Conservation (phyloP, 2,113 vertebrate genomes). For the Elaphurus davidianus region DNA sequence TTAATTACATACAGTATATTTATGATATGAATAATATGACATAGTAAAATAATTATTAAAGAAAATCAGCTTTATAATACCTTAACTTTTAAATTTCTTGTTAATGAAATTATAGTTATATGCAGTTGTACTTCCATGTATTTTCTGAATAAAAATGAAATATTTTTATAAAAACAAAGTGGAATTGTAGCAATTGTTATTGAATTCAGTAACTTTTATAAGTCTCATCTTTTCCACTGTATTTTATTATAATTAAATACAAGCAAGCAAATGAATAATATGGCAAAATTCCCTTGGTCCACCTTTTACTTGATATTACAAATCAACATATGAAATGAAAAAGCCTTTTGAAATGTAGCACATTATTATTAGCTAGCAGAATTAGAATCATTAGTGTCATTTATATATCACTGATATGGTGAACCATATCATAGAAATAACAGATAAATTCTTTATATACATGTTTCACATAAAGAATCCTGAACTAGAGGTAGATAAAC, state of each 20-base stretch:
- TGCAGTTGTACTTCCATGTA: not conserved
- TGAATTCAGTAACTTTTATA: not conserved
- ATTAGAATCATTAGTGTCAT: not conserved
- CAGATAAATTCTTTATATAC: not conserved
- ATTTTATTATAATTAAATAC: not conserved
- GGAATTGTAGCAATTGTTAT: not conserved
- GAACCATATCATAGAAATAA: not conserved
- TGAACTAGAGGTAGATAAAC: not conserved
- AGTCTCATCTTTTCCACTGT: not conserved
- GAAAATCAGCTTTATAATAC: not conserved
- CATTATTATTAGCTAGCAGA: not conserved
- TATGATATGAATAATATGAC: not conserved
- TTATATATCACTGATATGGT: not conserved
- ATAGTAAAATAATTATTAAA: not conserved
- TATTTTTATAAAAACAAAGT: not conserved
- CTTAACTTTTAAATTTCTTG: not conserved
- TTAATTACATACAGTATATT: not conserved
- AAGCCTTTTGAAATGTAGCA: not conserved
- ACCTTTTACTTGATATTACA: not conserved
- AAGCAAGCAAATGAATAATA: not conserved
- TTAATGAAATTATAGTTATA: not conserved
- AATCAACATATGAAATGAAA: not conserved
- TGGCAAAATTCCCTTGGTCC: not conserved
- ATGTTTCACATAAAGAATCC: not conserved
- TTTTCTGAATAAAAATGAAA: not conserved